Conservation (phyloP, 2,113 vertebrate genomes). For the Fukomys damarensis region DNA sequence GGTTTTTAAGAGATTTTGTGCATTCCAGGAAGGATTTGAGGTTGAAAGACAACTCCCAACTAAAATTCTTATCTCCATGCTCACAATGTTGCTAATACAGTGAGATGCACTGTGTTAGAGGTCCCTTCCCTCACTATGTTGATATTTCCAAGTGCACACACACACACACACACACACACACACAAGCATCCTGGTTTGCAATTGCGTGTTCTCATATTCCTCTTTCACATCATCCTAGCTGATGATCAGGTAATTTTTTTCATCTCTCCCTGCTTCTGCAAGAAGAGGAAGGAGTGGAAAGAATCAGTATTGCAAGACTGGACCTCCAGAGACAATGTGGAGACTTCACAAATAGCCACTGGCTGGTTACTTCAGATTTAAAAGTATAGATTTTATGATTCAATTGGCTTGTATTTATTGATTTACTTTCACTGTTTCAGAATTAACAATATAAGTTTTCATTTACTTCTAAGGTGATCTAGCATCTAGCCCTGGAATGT, state of each 20-base stretch:
- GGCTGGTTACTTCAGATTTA: not conserved
- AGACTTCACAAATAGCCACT: not conserved
- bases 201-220: not conserved
- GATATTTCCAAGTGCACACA: not conserved
- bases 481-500: conserved; percentile 55
- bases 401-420: not conserved
- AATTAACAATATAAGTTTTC: conserved; percentile 42
- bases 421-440: conserved; percentile 26
- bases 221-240: not conserved
- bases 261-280: not conserved
- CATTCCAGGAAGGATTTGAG: not conserved
- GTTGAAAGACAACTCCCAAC: not conserved
- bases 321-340: not conserved
- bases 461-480: conserved; percentile 65
- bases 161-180: not conserved
- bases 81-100: conserved; percentile 3
- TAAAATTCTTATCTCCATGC: not conserved
- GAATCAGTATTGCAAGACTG: not conserved
- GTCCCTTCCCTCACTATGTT: not conserved
- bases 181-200: not conserved
- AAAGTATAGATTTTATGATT: conserved; percentile 44
- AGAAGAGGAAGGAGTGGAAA: not conserved
- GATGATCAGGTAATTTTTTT: not conserved
- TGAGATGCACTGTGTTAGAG: not conserved
- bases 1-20: not conserved